phyloP scores from a whole-genome alignment of 2,113 vertebrate genomes.

The Ictalurus furcatus region DNA sequence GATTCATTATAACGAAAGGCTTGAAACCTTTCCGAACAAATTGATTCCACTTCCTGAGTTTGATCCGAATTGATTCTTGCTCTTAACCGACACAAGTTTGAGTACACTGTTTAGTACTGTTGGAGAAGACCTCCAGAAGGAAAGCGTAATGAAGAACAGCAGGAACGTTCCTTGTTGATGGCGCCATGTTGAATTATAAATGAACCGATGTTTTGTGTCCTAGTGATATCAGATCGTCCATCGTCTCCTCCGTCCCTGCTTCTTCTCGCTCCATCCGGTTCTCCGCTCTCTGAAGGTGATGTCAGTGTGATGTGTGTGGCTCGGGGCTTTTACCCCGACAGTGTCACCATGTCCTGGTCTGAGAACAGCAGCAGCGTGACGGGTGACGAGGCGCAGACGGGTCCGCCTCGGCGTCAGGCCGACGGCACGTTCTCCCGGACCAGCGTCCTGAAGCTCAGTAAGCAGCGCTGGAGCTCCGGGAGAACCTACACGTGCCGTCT shows the following conservation, averaged over 20 bases:
- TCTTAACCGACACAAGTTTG: background rate
- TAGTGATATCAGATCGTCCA: background rate
- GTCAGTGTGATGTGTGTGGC: constrained; percentile 62
- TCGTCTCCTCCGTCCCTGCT: constrained; percentile 48
- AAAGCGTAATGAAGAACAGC: background rate
- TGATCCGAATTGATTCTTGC: background rate
- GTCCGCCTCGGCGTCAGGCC: constrained; percentile 11
- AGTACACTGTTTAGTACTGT: background rate
- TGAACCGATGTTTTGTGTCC: background rate
- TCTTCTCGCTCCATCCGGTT: background rate
- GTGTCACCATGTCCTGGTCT: background rate
- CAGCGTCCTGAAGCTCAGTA: constrained; percentile 53
- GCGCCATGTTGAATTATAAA: background rate
- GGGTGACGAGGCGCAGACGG: background rate
- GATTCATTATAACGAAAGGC: background rate
- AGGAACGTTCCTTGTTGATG: background rate
- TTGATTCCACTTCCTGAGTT: background rate
- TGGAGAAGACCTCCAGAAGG: background rate
- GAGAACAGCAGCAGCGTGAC: rapidly evolving
- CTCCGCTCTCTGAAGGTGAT: rapidly evolving
- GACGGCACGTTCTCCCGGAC: constrained; percentile 60
- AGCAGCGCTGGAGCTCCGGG: background rate
- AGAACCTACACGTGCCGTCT: constrained; percentile 52
- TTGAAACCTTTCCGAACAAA: background rate
- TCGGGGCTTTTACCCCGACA: background rate